Percentiles rank a stretch among this genome's conserved stretches.
Conservation (phyloP, 2,888 invertebrate genomes). For the Merodon equestris region DNA sequence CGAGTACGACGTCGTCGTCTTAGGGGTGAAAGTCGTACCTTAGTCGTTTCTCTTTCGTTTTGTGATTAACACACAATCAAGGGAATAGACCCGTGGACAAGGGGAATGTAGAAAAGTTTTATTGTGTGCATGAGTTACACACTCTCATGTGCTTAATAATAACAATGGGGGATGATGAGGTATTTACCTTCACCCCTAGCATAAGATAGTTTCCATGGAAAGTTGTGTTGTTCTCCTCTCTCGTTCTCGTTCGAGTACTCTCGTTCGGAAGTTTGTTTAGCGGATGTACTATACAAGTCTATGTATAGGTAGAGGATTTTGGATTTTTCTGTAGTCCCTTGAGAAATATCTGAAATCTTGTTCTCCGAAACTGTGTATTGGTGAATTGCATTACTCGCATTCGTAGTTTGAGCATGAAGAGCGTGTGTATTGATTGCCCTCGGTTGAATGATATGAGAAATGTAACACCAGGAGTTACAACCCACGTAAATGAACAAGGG, state of each 20-base stretch:
- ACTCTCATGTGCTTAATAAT: not conserved
- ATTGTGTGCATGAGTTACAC: conserved; percentile 5
- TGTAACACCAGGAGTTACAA: conserved; percentile 60
- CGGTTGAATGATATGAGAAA: conserved; percentile 67
- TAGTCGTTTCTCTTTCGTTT: conserved; percentile 3
- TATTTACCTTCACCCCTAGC: conserved; percentile 32
- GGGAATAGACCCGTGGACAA: not conserved
- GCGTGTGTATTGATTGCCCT: conserved; percentile 44
- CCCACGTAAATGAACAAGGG: conserved; percentile 45
- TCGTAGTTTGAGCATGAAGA: conserved; percentile 1
- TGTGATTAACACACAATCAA: conserved; percentile 23
- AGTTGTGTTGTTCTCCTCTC: conserved; percentile 7
- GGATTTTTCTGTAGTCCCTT: conserved; percentile 41
- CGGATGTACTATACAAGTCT: conserved; percentile 13
- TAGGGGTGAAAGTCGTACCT: conserved; percentile 42
- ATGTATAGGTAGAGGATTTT: conserved; percentile 47
- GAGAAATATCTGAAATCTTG: conserved; percentile 61
- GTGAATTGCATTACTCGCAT: too few relatives aligned
- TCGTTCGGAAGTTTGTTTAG: conserved; percentile 17
- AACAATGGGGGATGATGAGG: conserved; percentile 35
- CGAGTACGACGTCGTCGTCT: too few relatives aligned
- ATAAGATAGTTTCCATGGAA: conserved; percentile 48
- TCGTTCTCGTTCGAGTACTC: conserved; percentile 12
- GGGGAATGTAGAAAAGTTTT: conserved; percentile 20
- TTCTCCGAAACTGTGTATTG: conserved; percentile 24